A percentile compares a stretch with the other conserved stretches of the same genome.
These are phyloP conservation scores for Pachymerium ferrugineum DNA, from an alignment of 2,888 invertebrate species.

Conservation along the genomic window DNA sequence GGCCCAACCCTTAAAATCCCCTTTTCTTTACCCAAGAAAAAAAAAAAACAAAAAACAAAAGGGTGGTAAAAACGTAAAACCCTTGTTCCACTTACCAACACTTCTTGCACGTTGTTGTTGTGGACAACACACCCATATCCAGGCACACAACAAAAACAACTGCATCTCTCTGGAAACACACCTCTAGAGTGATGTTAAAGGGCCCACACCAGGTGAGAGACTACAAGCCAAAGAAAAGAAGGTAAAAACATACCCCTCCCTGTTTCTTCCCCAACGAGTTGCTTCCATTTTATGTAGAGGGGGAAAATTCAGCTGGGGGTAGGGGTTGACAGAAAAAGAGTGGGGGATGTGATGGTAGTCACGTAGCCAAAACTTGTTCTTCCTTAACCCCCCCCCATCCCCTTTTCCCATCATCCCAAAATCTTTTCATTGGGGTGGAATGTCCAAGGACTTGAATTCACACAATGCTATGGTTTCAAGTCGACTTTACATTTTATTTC, in stretches of 20 bases:
- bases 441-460: background rate
- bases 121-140: conserved; percentile 4
- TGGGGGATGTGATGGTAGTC: conserved; percentile 2
- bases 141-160: conserved; percentile 6
- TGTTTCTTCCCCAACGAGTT: conserved; percentile 5
- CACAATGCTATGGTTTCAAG: background rate
- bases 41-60: background rate
- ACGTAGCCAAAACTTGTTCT: conserved; percentile 14
- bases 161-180: background rate
- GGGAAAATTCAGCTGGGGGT: background rate
- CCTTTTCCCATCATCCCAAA: background rate
- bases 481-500: no score
- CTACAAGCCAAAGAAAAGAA: background rate
- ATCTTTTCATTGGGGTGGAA: background rate
- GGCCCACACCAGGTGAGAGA: conserved; percentile 5
- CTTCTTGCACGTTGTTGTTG: background rate
- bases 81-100: background rate
- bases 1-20: background rate
- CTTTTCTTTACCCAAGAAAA: background rate
- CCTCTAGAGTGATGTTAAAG: conserved; percentile 2
- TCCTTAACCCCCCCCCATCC: background rate
- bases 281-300: conserved; percentile 5
- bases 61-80: no score
- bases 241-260: conserved; percentile 9
- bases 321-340: conserved; percentile 1